Evolutionary conservation across 2,113 vertebrate species (phyloP).

Genomic region (Craseonycteris thonglongyai): DNA sequence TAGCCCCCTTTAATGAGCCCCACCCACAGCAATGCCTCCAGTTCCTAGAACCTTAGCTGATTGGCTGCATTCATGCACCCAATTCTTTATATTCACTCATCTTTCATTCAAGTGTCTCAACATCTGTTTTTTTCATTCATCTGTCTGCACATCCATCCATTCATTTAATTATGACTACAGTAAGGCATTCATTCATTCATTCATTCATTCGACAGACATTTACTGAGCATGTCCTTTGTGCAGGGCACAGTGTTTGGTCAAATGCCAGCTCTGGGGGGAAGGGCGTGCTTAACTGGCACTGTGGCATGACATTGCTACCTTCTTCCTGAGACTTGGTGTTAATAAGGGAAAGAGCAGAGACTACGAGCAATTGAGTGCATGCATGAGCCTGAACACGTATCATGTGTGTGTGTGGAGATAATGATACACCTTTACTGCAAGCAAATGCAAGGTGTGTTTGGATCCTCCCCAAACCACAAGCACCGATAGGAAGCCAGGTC

Average conservation of each 20-base stretch:
- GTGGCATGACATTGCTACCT: not conserved
- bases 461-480: not conserved
- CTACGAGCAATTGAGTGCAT: not conserved
- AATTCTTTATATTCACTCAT: not conserved
- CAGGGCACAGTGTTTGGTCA: not conserved
- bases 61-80: not conserved
- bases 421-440: not conserved
- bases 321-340: not conserved
- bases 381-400: not conserved
- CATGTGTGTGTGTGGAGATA: too few species aligned
- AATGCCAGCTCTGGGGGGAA: not conserved
- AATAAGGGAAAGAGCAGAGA: not conserved
- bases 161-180: not conserved
- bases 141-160: not conserved
- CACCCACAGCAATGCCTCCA: not conserved
- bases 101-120: not conserved
- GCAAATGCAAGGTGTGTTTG: not conserved
- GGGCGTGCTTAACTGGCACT: not conserved
- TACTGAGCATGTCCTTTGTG: not conserved
- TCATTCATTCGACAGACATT: not conserved
- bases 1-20: rapidly evolving
- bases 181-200: not conserved
- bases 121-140: not conserved
- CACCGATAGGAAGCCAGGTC: not conserved
- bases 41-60: not conserved